A percentile compares a stretch with the other conserved stretches of the same genome.
Conservation (phyloP, 2,888 invertebrate genomes). For the Meiosimyza decipiens region DNA sequence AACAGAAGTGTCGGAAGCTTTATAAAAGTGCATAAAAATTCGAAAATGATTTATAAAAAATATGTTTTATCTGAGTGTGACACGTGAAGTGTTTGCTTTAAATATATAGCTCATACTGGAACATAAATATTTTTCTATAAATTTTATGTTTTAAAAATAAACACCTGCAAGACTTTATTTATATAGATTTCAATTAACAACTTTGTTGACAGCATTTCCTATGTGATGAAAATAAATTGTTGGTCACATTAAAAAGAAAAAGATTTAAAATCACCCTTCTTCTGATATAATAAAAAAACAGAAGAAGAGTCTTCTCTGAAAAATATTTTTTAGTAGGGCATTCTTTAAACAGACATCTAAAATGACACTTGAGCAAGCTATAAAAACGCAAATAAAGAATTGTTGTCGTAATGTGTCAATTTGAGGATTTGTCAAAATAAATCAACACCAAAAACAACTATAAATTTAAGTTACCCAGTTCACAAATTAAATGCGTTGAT, state of each 20-base stretch:
- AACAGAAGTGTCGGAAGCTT: too few relatives aligned
- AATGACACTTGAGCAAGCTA: background rate
- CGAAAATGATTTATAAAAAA: too few relatives aligned
- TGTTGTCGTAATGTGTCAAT: constrained; percentile 17
- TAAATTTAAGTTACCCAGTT: constrained; percentile 40
- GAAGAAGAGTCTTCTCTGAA: background rate
- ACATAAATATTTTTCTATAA: too few relatives aligned
- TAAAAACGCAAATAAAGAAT: background rate
- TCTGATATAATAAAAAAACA: too few relatives aligned
- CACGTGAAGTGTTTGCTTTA: too few relatives aligned
- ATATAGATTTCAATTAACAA: background rate
- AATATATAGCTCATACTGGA: too few relatives aligned
- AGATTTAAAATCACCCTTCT: background rate
- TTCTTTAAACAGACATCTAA: background rate
- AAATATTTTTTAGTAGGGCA: background rate
- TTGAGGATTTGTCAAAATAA: constrained; percentile 40
- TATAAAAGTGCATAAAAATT: too few relatives aligned
- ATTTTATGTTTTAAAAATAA: too few relatives aligned
- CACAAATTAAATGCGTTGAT: constrained; percentile 65
- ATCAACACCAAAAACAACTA: constrained; percentile 26
- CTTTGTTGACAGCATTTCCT: constrained; percentile 8
- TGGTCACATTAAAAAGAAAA: background rate
- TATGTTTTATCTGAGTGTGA: too few relatives aligned
- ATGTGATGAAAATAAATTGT: too few relatives aligned
- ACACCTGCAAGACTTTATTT: background rate